Evolutionary conservation across 2,113 vertebrate species (phyloP).

Genomic region (Daubentonia madagascariensis): DNA sequence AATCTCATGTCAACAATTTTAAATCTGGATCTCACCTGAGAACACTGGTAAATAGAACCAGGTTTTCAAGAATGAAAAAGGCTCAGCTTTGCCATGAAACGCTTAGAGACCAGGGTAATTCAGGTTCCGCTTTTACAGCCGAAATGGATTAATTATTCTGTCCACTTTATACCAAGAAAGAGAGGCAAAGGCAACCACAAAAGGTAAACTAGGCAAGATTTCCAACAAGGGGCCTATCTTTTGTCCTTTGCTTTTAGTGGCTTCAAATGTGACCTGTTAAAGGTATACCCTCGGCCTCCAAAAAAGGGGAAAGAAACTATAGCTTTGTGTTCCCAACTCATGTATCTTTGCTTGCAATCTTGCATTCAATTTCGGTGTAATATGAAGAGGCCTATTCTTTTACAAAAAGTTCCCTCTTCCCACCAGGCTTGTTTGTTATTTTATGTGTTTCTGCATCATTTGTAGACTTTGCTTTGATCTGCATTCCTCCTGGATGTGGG

Average conservation of each 20-base stretch:
- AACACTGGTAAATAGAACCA: not conserved
- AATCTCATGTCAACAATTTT: not conserved
- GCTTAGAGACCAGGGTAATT: slow-evolving; percentile 9
- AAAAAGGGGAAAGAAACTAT: slow-evolving; percentile 77
- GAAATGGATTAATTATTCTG: slow-evolving; percentile 56
- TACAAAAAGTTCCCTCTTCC: slow-evolving; percentile 86
- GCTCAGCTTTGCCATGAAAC: slow-evolving; percentile 22
- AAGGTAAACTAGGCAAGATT: slow-evolving; percentile 69
- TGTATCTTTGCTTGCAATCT: slow-evolving; percentile 82
- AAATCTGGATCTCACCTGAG: slow-evolving; percentile 14
- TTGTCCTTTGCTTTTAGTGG: slow-evolving; percentile 77
- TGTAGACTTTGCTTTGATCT: slow-evolving; percentile 88
- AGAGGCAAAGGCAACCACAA: slow-evolving; percentile 57
- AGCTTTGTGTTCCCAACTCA: slow-evolving; percentile 74
- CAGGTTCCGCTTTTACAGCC: slow-evolving; percentile 26
- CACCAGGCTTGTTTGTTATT: slow-evolving; percentile 88
- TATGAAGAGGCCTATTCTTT: slow-evolving; percentile 86
- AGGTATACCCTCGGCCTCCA: slow-evolving; percentile 53
- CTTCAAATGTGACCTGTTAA: slow-evolving; percentile 77
- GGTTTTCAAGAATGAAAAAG: slow-evolving; percentile 36
- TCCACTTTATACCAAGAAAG: slow-evolving; percentile 46
- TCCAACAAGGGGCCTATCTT: slow-evolving; percentile 64
- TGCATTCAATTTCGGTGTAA: slow-evolving; percentile 85
- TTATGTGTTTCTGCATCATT: slow-evolving; percentile 90
- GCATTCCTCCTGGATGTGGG: slow-evolving; percentile 86